Base-by-base conservation (phyloP, 1,140 invertebrate species). In the Halotydeus destructor region DNA sequence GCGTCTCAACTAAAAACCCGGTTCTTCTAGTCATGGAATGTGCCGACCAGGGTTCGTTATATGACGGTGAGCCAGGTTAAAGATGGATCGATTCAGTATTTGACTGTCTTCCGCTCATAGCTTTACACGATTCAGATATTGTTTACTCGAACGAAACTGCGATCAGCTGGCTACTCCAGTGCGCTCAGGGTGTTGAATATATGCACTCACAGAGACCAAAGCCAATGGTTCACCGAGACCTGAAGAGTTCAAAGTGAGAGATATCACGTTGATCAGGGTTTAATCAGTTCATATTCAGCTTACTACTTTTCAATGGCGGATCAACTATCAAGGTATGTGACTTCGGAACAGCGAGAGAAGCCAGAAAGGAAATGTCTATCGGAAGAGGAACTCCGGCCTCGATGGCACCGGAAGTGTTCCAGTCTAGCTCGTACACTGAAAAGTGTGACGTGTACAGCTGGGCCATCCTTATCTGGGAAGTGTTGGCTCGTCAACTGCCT, bases 1-100 rank as follows among this genome's bases (percentile, higher is more conserved):
- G 85, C 43, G 83, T 81, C 3, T 86, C 79, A 54, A 56, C 55
- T 16, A n/a, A 21, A 9, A 39, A 44, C 3, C 68, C 74, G n/a
- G n/a, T n/a, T 34, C 89, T 82, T 60, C 66, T 96, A 43, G 80
- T 96, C 6, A 94, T 97, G 85, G 89, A 97, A 60, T 96, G 84
- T 70, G 88, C 88, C 5, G 88, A 96, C 65, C 82, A 83, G 43
- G 89, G 89, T 25, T 93, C 86, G 3, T 62, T 97, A n/a, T 89
- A 89, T 57, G 85, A 93, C 67, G 69, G 75, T 77, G 62, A 54
- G 56, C 48, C 43, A 38, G 18, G 21, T 4, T 25, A n/a, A n/a
- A n/a, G n/a, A n/a, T n/a, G n/a, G n/a, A n/a, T 24, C 19, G 19
- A 11, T 31, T 44, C 9, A 30, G 31, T 44, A 36, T n/a, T 43